A percentile compares a stretch with the other conserved stretches of the same genome.
phyloP scores from a whole-genome alignment of 2,888 invertebrate species.

The Trichopria drosophilae region DNA sequence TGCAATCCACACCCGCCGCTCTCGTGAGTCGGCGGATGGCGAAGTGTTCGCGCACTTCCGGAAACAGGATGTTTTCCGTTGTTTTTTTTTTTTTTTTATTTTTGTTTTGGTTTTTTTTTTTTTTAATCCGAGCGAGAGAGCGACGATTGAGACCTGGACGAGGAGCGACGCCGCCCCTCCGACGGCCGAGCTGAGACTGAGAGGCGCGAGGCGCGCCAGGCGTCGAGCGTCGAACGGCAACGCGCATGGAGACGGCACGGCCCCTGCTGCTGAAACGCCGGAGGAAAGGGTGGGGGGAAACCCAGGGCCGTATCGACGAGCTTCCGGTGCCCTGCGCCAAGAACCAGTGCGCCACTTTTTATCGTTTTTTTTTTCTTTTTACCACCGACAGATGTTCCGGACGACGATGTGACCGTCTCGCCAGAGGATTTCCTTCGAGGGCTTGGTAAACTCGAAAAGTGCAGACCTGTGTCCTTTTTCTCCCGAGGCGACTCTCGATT shows the following conservation, averaged over 20 bases:
- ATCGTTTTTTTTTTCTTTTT: background rate
- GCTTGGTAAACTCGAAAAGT: too few relatives aligned
- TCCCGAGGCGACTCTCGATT: too few relatives aligned
- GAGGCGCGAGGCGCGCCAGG: constrained; percentile 25
- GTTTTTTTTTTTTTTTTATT: constrained; percentile 32
- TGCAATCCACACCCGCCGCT: too few relatives aligned
- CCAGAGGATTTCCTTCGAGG: too few relatives aligned
- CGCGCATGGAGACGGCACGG: constrained; percentile 28
- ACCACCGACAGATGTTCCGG: too few relatives aligned
- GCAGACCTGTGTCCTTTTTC: too few relatives aligned
- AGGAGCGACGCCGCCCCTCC: constrained; percentile 49
- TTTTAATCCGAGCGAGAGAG: constrained; percentile 1
- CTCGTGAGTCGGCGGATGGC: too few relatives aligned
- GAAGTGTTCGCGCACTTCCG: too few relatives aligned
- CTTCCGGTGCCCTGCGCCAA: background rate
- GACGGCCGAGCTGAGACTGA: constrained; percentile 56
- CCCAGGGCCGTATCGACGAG: background rate
- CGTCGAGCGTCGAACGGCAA: constrained; percentile 22
- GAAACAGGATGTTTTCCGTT: too few relatives aligned
- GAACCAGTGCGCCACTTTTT: background rate
- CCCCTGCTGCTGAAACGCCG: constrained; percentile 8
- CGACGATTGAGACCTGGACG: constrained; percentile 10
- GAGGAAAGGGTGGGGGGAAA: background rate
- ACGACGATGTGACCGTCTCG: too few relatives aligned
- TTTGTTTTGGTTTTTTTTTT: constrained; percentile 20